Percentiles rank a stretch among this genome's conserved stretches.
phyloP scores from a whole-genome alignment of 2,888 invertebrate species.

The Aleiodes leptofemur region DNA sequence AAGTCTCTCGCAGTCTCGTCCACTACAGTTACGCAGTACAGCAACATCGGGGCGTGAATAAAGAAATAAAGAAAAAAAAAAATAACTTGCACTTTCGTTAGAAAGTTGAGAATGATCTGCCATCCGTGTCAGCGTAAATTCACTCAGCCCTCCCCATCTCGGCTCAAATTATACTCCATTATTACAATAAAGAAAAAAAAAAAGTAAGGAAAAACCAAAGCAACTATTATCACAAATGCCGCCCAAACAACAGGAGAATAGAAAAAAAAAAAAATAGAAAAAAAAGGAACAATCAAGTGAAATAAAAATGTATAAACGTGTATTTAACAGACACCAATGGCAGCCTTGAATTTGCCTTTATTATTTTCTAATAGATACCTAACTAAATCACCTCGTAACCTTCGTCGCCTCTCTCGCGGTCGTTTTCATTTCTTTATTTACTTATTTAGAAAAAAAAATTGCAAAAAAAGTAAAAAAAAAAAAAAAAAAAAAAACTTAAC shows the following conservation, averaged over 20 bases:
- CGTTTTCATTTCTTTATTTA: slow-evolving; percentile 5
- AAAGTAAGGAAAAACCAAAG: too few species aligned
- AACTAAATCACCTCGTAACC: slow-evolving; percentile 31
- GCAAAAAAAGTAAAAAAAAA: too few species aligned
- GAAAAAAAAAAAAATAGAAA: not conserved
- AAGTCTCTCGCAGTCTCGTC: slow-evolving; percentile 41
- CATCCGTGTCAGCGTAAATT: slow-evolving; percentile 63
- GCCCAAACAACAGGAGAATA: too few species aligned
- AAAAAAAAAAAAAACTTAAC: too few species aligned
- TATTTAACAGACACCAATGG: not conserved
- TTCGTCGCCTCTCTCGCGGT: slow-evolving; percentile 9
- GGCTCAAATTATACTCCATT: too few species aligned
- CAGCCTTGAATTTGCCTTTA: slow-evolving; percentile 22
- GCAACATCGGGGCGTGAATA: slow-evolving; percentile 60
- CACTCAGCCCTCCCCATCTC: slow-evolving; percentile 5
- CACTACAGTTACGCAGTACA: slow-evolving; percentile 60
- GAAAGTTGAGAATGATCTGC: slow-evolving; percentile 72
- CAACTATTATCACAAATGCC: too few species aligned
- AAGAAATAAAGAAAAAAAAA: slow-evolving; percentile 69
- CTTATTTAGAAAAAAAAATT: too few species aligned
- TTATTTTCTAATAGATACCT: slow-evolving; percentile 29
- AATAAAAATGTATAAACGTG: not conserved
- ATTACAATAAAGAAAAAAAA: too few species aligned
- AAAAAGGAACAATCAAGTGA: not conserved
- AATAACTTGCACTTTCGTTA: slow-evolving; percentile 74